phyloP scores from a whole-genome alignment of 2,888 invertebrate species.

The Thumatha senex region DNA sequence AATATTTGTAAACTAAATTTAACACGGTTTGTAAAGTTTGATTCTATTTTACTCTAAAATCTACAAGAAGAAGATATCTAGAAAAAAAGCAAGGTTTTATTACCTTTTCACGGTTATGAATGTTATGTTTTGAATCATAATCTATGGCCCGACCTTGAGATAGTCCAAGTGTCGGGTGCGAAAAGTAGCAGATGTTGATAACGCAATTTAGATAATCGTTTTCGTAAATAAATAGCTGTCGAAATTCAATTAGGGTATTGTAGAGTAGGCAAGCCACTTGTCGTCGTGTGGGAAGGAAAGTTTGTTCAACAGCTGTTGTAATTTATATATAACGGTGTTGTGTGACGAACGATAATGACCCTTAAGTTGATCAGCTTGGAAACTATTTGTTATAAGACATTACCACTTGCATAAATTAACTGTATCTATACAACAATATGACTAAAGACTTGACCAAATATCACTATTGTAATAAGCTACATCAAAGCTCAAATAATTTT shows the following conservation, averaged over 20 bases:
- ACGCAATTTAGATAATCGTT: conserved; percentile 80
- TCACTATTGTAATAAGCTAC: no score
- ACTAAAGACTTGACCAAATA: no score
- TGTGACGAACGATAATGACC: background rate
- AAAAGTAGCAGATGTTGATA: conserved; percentile 76
- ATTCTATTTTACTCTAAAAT: no score
- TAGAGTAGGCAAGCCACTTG: conserved; percentile 44
- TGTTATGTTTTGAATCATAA: conserved; percentile 9
- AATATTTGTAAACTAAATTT: no score
- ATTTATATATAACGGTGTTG: conserved; percentile 38
- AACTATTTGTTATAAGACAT: no score
- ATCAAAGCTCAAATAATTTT: no score
- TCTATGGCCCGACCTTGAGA: conserved; percentile 48
- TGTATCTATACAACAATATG: no score
- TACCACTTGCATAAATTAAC: no score
- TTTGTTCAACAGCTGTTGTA: conserved; percentile 62
- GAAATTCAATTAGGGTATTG: conserved; percentile 72
- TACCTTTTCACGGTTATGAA: no score
- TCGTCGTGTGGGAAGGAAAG: conserved; percentile 55
- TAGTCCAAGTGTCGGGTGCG: conserved; percentile 60
- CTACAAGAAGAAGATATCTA: no score
- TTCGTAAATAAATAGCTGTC: conserved; percentile 79
- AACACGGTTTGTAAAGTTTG: no score
- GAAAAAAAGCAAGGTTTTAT: no score
- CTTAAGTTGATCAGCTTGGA: background rate